Percentiles rank a stretch among this genome's conserved stretches.
Evolutionary conservation across 2,888 invertebrate species (phyloP).

Genomic region (Keiferia lycopersicella): DNA sequence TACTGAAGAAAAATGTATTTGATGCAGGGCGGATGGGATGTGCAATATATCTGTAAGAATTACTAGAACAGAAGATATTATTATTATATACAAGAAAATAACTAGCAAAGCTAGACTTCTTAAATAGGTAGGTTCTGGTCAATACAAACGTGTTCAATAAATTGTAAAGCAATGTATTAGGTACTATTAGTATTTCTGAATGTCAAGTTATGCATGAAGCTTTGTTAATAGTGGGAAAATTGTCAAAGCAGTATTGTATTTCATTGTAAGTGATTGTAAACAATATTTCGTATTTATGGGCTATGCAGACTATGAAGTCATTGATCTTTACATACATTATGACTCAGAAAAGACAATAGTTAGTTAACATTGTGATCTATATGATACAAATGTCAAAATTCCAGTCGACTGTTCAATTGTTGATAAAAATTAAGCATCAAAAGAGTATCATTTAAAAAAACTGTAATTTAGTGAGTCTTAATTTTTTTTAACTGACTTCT

Average conservation of each 20-base stretch:
- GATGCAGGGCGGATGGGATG: too few relatives aligned
- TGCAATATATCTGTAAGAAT: too few relatives aligned
- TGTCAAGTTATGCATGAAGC: slow-evolving; percentile 3
- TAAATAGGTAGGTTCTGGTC: not conserved
- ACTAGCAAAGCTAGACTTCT: too few relatives aligned
- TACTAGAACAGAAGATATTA: too few relatives aligned
- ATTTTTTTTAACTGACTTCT: too few relatives aligned
- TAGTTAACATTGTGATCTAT: not conserved
- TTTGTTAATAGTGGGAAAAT: not conserved
- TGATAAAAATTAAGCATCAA: not conserved
- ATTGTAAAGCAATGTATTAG: not conserved
- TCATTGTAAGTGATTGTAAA: slow-evolving; percentile 11
- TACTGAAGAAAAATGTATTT: too few relatives aligned
- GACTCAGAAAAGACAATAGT: not conserved
- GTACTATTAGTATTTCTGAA: not conserved
- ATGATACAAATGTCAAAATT: not conserved
- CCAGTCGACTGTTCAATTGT: not conserved
- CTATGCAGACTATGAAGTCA: not conserved
- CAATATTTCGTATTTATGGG: slow-evolving; percentile 9
- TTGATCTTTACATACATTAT: slow-evolving; percentile 1
- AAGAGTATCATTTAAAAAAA: too few relatives aligned
- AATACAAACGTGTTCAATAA: not conserved
- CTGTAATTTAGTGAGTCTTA: too few relatives aligned
- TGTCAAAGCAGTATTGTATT: not conserved
- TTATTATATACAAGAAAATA: too few relatives aligned